These are phyloP conservation scores for Tinea pellionella DNA, from an alignment of 2,888 invertebrate species.

Conservation along the genomic window DNA sequence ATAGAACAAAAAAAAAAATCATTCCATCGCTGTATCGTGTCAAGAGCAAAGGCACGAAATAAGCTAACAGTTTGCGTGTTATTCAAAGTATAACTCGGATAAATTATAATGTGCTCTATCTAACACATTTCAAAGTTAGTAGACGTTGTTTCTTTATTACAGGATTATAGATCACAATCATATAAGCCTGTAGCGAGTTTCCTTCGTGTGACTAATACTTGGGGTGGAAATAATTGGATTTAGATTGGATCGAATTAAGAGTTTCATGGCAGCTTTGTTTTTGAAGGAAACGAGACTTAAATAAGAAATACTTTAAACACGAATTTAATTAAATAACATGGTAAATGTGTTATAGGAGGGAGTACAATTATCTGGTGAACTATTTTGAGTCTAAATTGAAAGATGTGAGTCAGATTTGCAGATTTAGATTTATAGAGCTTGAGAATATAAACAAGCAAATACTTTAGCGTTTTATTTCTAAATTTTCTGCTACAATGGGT, in stretches of 20 bases:
- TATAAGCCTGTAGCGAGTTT: slow-evolving; percentile 8
- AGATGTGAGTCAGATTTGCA: too few relatives aligned
- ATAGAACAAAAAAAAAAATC: background rate
- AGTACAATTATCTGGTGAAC: too few relatives aligned
- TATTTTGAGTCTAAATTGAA: too few relatives aligned
- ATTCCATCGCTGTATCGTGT: background rate
- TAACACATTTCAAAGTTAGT: background rate
- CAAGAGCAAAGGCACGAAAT: background rate
- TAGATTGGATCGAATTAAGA: slow-evolving; percentile 62
- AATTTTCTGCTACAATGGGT: too few relatives aligned
- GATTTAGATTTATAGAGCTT: too few relatives aligned
- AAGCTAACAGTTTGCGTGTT: slow-evolving; percentile 4
- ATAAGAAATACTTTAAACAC: background rate
- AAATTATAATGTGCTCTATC: background rate
- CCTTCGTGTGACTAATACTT: slow-evolving; percentile 35
- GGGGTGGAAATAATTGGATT: slow-evolving; percentile 58
- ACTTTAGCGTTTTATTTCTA: too few relatives aligned
- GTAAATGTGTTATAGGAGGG: too few relatives aligned
- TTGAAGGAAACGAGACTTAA: slow-evolving; percentile 17
- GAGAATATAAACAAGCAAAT: too few relatives aligned
- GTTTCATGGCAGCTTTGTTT: slow-evolving; percentile 55
- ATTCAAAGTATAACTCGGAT: background rate
- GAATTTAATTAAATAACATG: background rate
- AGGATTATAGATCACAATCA: slow-evolving; percentile 7
- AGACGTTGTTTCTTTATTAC: background rate